Conservation (phyloP, 2,797 vertebrate species). For the Carcharodon carcharias region DNA sequence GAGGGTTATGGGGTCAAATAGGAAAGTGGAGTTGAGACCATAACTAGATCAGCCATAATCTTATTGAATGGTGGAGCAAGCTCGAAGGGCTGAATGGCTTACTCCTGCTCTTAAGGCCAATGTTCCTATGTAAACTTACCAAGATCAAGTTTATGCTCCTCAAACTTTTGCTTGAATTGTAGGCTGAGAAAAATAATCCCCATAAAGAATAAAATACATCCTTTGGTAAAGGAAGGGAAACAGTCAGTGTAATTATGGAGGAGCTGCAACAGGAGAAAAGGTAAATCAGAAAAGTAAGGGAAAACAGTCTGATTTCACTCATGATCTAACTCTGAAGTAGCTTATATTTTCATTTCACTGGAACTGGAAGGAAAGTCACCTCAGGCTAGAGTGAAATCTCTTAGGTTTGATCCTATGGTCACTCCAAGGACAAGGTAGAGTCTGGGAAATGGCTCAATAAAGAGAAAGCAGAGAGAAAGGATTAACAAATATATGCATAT, state of each 20-base stretch:
- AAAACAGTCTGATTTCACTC: neutral
- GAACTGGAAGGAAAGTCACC: neutral
- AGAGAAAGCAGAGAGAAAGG: neutral
- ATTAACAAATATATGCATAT: neutral
- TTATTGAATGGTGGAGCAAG: too few relatives aligned
- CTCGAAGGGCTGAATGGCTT: too few relatives aligned
- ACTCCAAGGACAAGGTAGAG: neutral
- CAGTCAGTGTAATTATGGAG: neutral
- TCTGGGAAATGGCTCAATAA: neutral
- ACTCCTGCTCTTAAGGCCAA: too few relatives aligned
- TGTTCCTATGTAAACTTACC: neutral
- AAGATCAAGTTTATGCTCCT: neutral
- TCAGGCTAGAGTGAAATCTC: neutral
- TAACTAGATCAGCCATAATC: too few relatives aligned
- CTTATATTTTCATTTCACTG: neutral
- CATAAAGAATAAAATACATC: neutral
- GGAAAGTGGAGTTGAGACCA: too few relatives aligned
- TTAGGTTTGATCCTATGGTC: neutral
- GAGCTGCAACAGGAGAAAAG: neutral
- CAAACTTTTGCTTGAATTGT: neutral
- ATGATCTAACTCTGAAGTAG: neutral
- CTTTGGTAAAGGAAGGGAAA: neutral
- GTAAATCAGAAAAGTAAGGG: neutral
- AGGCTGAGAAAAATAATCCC: neutral
- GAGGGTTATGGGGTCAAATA: too few relatives aligned